Conservation (phyloP, 2,888 invertebrate genomes). For the Germaria angustata region DNA sequence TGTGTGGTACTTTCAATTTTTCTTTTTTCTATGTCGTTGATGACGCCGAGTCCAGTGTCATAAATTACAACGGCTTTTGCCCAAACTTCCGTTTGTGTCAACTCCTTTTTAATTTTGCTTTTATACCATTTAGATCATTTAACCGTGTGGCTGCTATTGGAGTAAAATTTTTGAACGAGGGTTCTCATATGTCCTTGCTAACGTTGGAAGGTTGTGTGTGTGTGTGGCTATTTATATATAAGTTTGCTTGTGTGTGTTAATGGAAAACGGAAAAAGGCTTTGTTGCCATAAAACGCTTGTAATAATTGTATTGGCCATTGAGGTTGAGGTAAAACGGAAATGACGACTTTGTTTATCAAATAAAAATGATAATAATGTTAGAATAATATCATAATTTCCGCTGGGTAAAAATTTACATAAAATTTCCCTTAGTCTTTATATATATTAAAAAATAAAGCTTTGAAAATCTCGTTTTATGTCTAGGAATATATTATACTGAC, state of each 20-base stretch:
- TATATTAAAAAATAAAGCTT: too few relatives aligned
- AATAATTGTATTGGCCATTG: not conserved
- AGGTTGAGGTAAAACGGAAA: conserved; percentile 25
- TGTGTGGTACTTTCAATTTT: not conserved
- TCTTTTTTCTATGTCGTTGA: conserved; percentile 22
- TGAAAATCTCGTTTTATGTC: too few relatives aligned
- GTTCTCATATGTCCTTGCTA: not conserved
- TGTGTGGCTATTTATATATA: not conserved
- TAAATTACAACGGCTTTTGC: conserved; percentile 60
- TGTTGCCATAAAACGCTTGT: conserved; percentile 36
- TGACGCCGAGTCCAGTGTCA: conserved; percentile 57
- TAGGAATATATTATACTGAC: too few relatives aligned
- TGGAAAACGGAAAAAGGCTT: conserved; percentile 42
- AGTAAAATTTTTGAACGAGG: not conserved
- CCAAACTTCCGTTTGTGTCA: conserved; percentile 56
- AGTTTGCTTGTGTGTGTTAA: conserved; percentile 23
- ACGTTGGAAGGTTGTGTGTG: too few relatives aligned
- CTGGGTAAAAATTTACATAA: too few relatives aligned
- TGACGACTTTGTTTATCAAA: not conserved
- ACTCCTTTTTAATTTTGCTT: not conserved
- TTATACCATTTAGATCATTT: conserved; percentile 35
- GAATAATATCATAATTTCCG: too few relatives aligned
- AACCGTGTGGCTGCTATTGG: not conserved
- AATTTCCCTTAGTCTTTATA: too few relatives aligned
- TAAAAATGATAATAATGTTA: conserved; percentile 2